A percentile compares a stretch with the other conserved stretches of the same genome.
These are phyloP conservation scores for Drosophila melanocephala DNA, from an alignment of 2,888 invertebrate species.

Conservation along the genomic window DNA sequence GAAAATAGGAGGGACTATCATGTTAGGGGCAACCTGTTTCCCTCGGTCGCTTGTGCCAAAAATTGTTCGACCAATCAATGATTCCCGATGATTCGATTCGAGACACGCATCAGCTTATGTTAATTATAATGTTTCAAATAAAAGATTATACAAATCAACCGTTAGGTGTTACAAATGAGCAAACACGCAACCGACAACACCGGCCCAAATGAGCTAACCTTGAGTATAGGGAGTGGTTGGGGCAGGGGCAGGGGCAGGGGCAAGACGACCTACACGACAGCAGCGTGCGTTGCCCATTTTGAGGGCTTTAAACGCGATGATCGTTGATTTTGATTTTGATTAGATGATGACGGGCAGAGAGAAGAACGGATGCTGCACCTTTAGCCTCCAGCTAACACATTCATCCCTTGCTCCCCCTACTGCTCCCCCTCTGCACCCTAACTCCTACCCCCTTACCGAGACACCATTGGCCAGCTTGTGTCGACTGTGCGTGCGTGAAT, in stretches of 20 bases:
- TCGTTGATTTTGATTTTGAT: slow-evolving; percentile 76
- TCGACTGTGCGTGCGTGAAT: slow-evolving; percentile 74
- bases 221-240: neutral
- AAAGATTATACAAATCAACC: slow-evolving; percentile 74
- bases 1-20: neutral
- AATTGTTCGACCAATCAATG: slow-evolving; percentile 40
- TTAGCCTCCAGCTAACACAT: slow-evolving; percentile 15
- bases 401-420: neutral
- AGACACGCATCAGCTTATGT: slow-evolving; percentile 54
- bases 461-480: slow-evolving; percentile 44
- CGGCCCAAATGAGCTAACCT: neutral
- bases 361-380: slow-evolving; percentile 54
- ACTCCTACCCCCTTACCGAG: neutral
- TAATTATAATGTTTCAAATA: slow-evolving; percentile 69
- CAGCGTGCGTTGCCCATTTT: slow-evolving; percentile 49
- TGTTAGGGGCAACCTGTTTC: neutral
- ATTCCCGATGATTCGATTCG: slow-evolving; percentile 20
- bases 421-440: neutral
- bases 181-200: slow-evolving; percentile 56
- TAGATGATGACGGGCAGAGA: slow-evolving; percentile 57
- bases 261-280: slow-evolving; percentile 49
- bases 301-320: slow-evolving; percentile 60
- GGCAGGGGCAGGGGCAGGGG: neutral
- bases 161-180: slow-evolving; percentile 80
- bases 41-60: slow-evolving; percentile 29